Evolutionary conservation across 1,140 invertebrate genomes (phyloP).

Genomic region (Bombus superbus): DNA sequence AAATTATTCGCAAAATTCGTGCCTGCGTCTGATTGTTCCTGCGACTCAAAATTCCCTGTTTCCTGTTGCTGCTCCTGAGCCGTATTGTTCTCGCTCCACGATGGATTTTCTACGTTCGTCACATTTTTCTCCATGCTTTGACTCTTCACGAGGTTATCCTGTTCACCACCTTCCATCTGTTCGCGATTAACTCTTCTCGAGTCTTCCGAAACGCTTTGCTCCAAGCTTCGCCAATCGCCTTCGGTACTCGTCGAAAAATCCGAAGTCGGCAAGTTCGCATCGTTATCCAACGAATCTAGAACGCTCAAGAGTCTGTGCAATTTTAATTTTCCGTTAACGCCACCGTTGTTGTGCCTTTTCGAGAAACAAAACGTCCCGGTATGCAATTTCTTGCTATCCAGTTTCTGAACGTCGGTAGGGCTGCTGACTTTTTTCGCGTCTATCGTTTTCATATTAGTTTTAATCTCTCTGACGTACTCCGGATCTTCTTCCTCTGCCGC

Average conservation of each 20-base stretch:
- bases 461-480: neutral
- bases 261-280: accelerated
- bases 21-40: neutral
- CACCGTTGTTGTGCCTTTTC: too few species aligned
- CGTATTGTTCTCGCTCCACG: neutral
- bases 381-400: conserved; percentile 31
- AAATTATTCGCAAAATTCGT: neutral
- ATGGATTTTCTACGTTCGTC: too few species aligned
- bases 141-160: neutral
- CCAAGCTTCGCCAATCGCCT: neutral
- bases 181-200: neutral
- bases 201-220: neutral
- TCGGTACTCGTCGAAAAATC: conserved; percentile 23
- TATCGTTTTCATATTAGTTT: neutral
- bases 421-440: neutral
- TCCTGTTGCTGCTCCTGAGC: neutral
- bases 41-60: neutral
- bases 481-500: neutral
- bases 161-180: neutral
- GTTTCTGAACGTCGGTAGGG: neutral
- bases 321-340: too few species aligned
- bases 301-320: too few species aligned
- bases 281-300: neutral
- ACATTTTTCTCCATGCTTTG: neutral
- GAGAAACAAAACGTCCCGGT: neutral